phyloP scores from a whole-genome alignment of 2,797 vertebrate species.

The Choloepus didactylus region DNA sequence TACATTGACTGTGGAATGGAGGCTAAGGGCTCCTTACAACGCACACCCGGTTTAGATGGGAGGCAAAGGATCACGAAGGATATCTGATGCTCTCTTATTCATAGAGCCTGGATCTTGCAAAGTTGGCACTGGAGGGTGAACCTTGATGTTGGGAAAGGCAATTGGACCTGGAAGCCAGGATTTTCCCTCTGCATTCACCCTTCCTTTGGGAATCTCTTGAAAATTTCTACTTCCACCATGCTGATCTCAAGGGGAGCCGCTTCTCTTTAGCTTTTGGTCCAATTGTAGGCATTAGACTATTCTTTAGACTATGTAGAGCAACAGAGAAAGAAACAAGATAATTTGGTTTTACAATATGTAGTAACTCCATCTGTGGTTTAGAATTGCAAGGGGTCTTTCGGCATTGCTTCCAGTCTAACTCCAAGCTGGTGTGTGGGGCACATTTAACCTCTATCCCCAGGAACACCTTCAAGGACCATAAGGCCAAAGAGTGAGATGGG shows the following conservation, averaged over 20 bases:
- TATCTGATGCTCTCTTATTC: no score
- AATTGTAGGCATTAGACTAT: background rate
- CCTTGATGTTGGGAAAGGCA: no score
- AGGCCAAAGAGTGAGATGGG: background rate
- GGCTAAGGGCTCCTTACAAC: background rate
- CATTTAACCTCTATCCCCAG: accelerated
- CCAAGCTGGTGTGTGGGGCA: background rate
- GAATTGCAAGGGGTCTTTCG: background rate
- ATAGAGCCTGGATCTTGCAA: background rate
- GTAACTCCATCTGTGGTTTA: background rate
- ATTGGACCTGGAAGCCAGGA: background rate
- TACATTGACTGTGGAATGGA: background rate
- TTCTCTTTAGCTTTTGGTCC: background rate
- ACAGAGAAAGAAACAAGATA: background rate
- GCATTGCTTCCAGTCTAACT: background rate
- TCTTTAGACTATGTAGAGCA: background rate
- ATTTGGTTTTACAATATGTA: background rate
- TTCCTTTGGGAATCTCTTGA: background rate
- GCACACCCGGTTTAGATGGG: accelerated
- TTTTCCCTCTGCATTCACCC: background rate
- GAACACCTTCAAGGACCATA: background rate
- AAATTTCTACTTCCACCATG: background rate
- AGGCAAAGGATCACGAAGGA: accelerated
- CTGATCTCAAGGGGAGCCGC: background rate
- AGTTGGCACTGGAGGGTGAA: background rate